phyloP scores from a whole-genome alignment of 2,888 invertebrate species.

The Catocala sponsa region DNA sequence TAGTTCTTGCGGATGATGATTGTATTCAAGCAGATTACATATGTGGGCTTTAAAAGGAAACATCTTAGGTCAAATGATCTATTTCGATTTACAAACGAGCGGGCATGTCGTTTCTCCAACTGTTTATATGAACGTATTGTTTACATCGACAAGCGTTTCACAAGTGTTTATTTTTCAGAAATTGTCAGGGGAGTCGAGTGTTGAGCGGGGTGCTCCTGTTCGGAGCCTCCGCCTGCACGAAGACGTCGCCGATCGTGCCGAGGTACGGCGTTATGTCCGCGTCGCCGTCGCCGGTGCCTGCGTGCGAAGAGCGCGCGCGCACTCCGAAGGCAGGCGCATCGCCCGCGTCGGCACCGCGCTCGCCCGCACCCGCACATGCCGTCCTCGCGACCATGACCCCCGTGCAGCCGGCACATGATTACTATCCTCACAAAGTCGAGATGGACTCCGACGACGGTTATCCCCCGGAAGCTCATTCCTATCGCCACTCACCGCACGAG shows the following conservation, averaged over 20 bases:
- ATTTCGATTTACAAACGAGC: slow-evolving; percentile 9
- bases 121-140: not conserved
- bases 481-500: slow-evolving; percentile 87
- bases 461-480: slow-evolving; percentile 89
- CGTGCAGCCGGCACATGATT: slow-evolving; percentile 93
- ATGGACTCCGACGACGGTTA: slow-evolving; percentile 89
- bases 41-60: no score
- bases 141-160: not conserved
- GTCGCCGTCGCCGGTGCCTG: slow-evolving; percentile 75
- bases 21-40: not conserved
- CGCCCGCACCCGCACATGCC: slow-evolving; percentile 91
- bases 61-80: no score
- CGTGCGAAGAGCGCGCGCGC: slow-evolving; percentile 79
- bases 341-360: slow-evolving; percentile 85
- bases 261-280: slow-evolving; percentile 81
- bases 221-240: slow-evolving; percentile 76
- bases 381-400: slow-evolving; percentile 96
- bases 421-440: slow-evolving; percentile 88
- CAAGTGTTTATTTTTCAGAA: slow-evolving; percentile 69
- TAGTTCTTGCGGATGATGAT: not conserved
- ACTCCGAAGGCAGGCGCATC: slow-evolving; percentile 81
- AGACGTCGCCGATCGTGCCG: slow-evolving; percentile 69
- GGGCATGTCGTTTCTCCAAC: slow-evolving; percentile 20
- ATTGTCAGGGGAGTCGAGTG: slow-evolving; percentile 62
- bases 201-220: slow-evolving; percentile 80